Conservation (phyloP, 2,797 vertebrate genomes). For the Aplochiton taeniatus region DNA sequence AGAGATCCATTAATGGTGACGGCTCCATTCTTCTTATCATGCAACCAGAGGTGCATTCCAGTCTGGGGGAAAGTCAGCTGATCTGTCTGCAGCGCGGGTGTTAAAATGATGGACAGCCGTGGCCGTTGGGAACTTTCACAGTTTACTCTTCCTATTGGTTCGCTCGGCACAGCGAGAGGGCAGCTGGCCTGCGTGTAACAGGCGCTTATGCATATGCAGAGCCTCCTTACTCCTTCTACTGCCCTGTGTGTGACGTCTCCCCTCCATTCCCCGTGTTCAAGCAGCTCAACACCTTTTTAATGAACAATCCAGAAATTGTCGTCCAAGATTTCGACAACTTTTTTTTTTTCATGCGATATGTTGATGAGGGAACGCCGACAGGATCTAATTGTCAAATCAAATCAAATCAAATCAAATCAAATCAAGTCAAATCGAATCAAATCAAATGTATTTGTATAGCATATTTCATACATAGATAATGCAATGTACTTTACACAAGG, state of each 20-base stretch:
- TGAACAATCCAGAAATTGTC: conserved; percentile 18
- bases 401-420: too few species aligned
- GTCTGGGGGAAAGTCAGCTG: conserved; percentile 39
- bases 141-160: conserved; percentile 43
- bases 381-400: too few species aligned
- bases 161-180: conserved; percentile 46
- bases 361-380: neutral
- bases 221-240: conserved; percentile 14
- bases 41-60: conserved; percentile 51
- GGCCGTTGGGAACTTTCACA: conserved; percentile 60
- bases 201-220: conserved; percentile 56
- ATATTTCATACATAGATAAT: too few species aligned
- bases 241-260: conserved; percentile 36
- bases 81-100: conserved; percentile 26
- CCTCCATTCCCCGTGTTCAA: conserved; percentile 39
- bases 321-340: conserved; percentile 38
- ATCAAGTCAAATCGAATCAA: too few species aligned
- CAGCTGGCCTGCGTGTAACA: conserved; percentile 50
- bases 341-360: conserved; percentile 17
- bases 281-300: neutral
- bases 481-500: too few species aligned
- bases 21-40: conserved; percentile 74
- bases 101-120: conserved; percentile 67
- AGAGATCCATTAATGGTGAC: conserved; percentile 76
- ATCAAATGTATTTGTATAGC: too few species aligned